Evolutionary conservation across 1,140 invertebrate species (phyloP).

Genomic region (Anagrus nilaparvatae): DNA sequence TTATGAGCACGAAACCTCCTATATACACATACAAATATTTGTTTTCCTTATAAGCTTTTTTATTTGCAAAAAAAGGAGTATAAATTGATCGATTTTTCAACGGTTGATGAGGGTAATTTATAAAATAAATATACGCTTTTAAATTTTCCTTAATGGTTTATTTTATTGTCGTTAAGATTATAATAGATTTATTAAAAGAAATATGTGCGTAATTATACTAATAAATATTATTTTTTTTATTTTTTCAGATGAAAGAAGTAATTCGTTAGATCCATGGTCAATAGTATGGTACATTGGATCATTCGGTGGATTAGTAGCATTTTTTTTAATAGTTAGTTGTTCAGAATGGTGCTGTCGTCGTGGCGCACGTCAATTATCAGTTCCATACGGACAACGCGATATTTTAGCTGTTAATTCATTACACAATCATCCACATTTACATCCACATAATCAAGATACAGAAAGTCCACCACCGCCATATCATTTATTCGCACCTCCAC

Average conservation of each 20-base stretch:
- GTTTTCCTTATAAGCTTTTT: too few species aligned
- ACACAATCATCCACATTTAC: neutral
- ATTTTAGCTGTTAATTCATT: constrained; percentile 20
- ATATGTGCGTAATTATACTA: neutral
- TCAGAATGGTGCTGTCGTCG: constrained; percentile 48
- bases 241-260: constrained; percentile 34
- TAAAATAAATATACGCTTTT: too few species aligned
- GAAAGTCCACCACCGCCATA: constrained; percentile 48
- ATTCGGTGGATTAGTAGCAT: constrained; percentile 47
- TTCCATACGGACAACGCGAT: constrained; percentile 27
- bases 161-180: neutral
- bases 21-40: too few species aligned
- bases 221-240: constrained; percentile 9
- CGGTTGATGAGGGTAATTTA: too few species aligned
- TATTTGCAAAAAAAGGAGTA: too few species aligned
- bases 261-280: constrained; percentile 44
- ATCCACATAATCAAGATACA: constrained; percentile 17
- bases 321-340: constrained; percentile 51
- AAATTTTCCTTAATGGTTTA: neutral
- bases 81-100: too few species aligned
- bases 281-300: constrained; percentile 52
- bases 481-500: constrained; percentile 49
- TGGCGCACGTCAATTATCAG: constrained; percentile 22
- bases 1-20: too few species aligned
- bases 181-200: neutral